Evolutionary conservation across 2,888 invertebrate genomes (phyloP).

Genomic region (Ennomos quercinarius): DNA sequence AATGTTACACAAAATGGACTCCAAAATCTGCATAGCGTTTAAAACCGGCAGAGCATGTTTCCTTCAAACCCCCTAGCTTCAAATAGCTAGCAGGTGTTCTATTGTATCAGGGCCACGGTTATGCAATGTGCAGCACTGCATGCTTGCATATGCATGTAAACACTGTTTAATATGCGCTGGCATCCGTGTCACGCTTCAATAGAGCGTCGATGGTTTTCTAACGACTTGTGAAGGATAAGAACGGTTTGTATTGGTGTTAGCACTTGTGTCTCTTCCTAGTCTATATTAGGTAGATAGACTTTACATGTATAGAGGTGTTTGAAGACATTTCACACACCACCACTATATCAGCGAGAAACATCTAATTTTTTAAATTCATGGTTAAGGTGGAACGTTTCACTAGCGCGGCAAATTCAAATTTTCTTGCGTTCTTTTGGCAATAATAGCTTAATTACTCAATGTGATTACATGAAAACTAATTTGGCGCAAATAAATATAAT

Average conservation of each 20-base stretch:
- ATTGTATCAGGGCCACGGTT: slow-evolving; percentile 9
- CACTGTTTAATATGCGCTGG: slow-evolving; percentile 19
- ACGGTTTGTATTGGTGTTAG: slow-evolving; percentile 8
- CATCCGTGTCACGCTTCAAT: slow-evolving; percentile 18
- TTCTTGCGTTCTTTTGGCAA: too few relatives aligned
- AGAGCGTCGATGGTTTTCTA: slow-evolving; percentile 10
- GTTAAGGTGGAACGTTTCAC: too few relatives aligned
- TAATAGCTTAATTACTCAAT: too few relatives aligned
- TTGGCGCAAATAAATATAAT: too few relatives aligned
- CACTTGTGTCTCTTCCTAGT: slow-evolving; percentile 9
- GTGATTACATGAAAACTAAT: too few relatives aligned
- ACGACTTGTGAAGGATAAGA: slow-evolving; percentile 7
- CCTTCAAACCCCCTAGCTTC: slow-evolving; percentile 3
- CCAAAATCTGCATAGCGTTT: neutral
- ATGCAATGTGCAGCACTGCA: slow-evolving; percentile 22
- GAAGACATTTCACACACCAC: too few relatives aligned
- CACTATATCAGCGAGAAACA: too few relatives aligned
- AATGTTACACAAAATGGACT: too few relatives aligned
- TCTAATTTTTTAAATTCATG: too few relatives aligned
- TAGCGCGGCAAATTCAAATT: too few relatives aligned
- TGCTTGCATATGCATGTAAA: slow-evolving; percentile 24
- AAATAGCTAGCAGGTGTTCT: slow-evolving; percentile 1
- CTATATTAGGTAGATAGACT: neutral
- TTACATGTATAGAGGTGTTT: too few relatives aligned
- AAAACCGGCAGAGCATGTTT: slow-evolving; percentile 12